These are phyloP conservation scores for Gymnoscopelus microlampas DNA, from an alignment of 2,797 vertebrate genomes.

Conservation along the genomic window DNA sequence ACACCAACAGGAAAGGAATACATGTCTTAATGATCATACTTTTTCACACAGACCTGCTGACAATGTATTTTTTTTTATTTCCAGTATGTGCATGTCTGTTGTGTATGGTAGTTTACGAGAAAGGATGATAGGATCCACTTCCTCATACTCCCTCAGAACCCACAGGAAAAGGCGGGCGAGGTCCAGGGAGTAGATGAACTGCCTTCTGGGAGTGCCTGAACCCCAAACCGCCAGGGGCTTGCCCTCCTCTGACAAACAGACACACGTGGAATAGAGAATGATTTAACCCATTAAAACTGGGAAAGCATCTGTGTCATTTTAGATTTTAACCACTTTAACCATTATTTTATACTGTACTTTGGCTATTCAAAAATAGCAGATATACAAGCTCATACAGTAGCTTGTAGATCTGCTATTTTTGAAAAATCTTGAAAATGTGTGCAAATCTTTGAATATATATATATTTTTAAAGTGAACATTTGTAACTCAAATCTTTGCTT, in stretches of 20 bases:
- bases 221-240: conserved; percentile 89
- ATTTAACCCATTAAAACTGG: no score
- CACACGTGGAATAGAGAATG: conserved; percentile 7
- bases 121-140: conserved; percentile 94
- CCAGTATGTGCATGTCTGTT: neutral
- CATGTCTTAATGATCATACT: neutral
- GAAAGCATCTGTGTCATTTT: no score
- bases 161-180: conserved; percentile 93
- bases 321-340: no score
- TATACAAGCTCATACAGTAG: no score
- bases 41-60: neutral
- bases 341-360: no score
- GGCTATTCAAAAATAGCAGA: no score
- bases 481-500: no score
- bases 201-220: conserved; percentile 88
- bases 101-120: conserved; percentile 83
- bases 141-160: conserved; percentile 91
- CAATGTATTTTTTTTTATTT: neutral
- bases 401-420: no score
- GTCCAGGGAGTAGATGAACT: conserved; percentile 97
- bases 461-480: no score
- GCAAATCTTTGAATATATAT: no score
- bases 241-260: conserved; percentile 78
- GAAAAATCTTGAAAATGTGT: no score
- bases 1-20: conserved; percentile 15